These are phyloP conservation scores for Pseudopleuronectes americanus DNA, from an alignment of 2,797 vertebrate genomes.

Conservation along the genomic window DNA sequence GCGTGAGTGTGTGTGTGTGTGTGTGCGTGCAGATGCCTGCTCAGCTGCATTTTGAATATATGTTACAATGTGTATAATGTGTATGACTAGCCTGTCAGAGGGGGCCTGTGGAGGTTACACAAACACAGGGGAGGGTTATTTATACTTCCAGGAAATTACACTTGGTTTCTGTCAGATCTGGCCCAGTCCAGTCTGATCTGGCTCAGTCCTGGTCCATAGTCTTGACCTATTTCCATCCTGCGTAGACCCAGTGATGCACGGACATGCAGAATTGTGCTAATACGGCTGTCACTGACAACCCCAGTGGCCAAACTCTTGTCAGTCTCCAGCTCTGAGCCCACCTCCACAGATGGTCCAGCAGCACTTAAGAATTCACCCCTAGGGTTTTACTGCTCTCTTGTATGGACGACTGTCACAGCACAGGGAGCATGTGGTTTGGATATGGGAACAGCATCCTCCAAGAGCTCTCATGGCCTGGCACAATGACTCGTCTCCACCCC, in stretches of 20 bases:
- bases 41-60: conserved; percentile 73
- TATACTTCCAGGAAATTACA: conserved; percentile 91
- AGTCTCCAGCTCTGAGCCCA: conserved; percentile 73
- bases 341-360: conserved; percentile 82
- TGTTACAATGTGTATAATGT: conserved; percentile 78
- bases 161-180: conserved; percentile 87
- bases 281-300: conserved; percentile 72
- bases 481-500: conserved; percentile 78
- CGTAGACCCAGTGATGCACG: conserved; percentile 56
- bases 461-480: conserved; percentile 80
- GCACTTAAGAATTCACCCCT: conserved; percentile 83
- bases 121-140: conserved; percentile 93
- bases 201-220: conserved; percentile 61
- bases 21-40: conserved; percentile 37
- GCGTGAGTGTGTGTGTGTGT: conserved; percentile 21
- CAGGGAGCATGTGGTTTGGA: conserved; percentile 84
- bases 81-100: conserved; percentile 84
- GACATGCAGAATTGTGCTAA: conserved; percentile 67
- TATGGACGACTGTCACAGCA: conserved; percentile 83
- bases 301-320: conserved; percentile 77
- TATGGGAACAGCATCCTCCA: conserved; percentile 83
- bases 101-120: conserved; percentile 89
- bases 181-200: conserved; percentile 66
- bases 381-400: conserved; percentile 85
- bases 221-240: conserved; percentile 75